A percentile compares a stretch with the other conserved stretches of the same genome.
Evolutionary conservation across 2,797 vertebrate species (phyloP).

Genomic region (Sebastes reedi): DNA sequence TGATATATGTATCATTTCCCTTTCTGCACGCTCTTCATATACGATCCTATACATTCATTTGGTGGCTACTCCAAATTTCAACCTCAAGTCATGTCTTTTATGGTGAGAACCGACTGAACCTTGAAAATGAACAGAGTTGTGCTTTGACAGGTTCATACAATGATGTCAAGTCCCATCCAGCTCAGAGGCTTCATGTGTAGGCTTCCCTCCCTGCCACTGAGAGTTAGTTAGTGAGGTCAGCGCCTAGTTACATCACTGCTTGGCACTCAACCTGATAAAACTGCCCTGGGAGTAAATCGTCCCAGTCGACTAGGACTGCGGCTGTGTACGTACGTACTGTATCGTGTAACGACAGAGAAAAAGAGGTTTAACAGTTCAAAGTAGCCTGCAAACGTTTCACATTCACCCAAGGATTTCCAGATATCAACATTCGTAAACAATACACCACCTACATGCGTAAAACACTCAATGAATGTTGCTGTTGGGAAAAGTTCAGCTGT

Average conservation of each 20-base stretch:
- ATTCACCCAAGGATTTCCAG: neutral
- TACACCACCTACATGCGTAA: neutral
- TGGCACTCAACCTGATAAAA: constrained; percentile 59
- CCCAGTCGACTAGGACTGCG: constrained; percentile 28
- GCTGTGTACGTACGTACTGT: neutral
- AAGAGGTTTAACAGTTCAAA: neutral
- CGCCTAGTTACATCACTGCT: constrained; percentile 56
- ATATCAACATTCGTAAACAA: neutral
- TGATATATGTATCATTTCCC: neutral
- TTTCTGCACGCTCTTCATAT: neutral
- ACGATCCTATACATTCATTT: neutral
- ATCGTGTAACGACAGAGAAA: constrained; percentile 6
- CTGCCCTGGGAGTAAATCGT: constrained; percentile 29
- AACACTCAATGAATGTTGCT: constrained; percentile 1
- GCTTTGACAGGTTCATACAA: constrained; percentile 27
- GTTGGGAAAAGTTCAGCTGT: constrained; percentile 49
- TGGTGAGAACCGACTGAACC: neutral
- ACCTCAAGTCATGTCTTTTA: neutral
- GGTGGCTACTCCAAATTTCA: neutral
- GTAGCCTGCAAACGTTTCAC: neutral
- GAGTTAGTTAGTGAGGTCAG: constrained; percentile 54
- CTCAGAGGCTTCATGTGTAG: constrained; percentile 30
- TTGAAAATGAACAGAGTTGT: neutral
- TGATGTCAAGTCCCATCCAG: constrained; percentile 41
- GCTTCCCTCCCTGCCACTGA: constrained; percentile 33